A percentile compares a stretch with the other conserved stretches of the same genome.
Evolutionary conservation across 2,797 vertebrate genomes (phyloP).

Genomic region (Gadopsis bispinosus): DNA sequence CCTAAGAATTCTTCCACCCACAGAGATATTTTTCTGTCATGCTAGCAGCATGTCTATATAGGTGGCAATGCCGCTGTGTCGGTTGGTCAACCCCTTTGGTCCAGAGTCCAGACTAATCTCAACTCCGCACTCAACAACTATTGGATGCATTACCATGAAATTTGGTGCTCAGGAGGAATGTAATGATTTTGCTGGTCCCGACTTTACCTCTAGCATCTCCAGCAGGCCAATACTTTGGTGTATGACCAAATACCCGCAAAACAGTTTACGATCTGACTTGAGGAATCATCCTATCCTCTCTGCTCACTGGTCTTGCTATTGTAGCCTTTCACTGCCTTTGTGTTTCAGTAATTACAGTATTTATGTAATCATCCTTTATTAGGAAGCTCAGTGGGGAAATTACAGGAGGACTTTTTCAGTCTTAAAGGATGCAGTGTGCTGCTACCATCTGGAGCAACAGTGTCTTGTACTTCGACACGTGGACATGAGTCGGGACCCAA

Average conservation of each 20-base stretch:
- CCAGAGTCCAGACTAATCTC: neutral
- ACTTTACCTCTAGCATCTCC: neutral
- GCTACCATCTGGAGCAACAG: no score
- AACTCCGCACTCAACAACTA: neutral
- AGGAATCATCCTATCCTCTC: neutral
- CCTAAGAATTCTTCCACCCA: neutral
- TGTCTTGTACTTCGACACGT: no score
- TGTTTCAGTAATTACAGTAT: neutral
- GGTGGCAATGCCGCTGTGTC: neutral
- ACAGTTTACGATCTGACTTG: neutral
- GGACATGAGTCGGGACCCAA: no score
- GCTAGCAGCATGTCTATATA: neutral
- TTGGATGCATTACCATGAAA: neutral
- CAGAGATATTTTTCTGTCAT: neutral
- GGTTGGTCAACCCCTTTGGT: neutral
- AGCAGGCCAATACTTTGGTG: neutral
- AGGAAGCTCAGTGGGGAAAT: no score
- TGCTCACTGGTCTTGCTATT: neutral
- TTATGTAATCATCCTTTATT: neutral
- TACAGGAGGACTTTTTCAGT: no score
- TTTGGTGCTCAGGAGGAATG: neutral
- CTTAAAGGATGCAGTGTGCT: no score
- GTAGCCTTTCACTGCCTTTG: neutral
- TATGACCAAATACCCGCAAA: neutral
- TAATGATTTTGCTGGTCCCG: neutral